A percentile compares a stretch with the other conserved stretches of the same genome.
Conservation (phyloP, 1,140 invertebrate species). For the Capitella teleta region DNA sequence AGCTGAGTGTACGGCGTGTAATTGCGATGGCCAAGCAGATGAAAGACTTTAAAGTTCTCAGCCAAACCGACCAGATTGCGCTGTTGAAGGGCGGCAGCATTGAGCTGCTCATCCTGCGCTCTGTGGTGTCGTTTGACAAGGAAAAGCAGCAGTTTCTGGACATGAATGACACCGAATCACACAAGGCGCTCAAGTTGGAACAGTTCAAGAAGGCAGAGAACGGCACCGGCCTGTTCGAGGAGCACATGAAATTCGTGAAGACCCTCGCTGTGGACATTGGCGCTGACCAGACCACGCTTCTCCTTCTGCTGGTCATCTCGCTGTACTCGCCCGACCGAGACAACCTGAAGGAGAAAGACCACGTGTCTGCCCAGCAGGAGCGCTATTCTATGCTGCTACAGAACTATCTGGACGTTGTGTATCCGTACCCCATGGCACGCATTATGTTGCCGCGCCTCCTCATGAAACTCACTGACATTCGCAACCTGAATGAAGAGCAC, state of each 20-base stretch:
- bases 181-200: slow-evolving; percentile 33
- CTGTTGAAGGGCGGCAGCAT: slow-evolving; percentile 45
- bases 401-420: slow-evolving; percentile 45
- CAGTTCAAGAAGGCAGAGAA: slow-evolving; percentile 20
- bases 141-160: slow-evolving; percentile 41
- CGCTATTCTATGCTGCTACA: slow-evolving; percentile 44
- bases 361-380: slow-evolving; percentile 43
- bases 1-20: slow-evolving; percentile 39
- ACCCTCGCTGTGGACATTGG: slow-evolving; percentile 38
- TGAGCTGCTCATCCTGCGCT: slow-evolving; percentile 46
- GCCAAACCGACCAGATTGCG: slow-evolving; percentile 42
- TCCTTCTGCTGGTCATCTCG: slow-evolving; percentile 45
- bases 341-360: slow-evolving; percentile 35
- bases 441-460: slow-evolving; percentile 45
- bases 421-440: slow-evolving; percentile 31
- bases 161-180: slow-evolving; percentile 31
- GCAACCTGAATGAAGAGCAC: slow-evolving; percentile 47
- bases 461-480: slow-evolving; percentile 47
- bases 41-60: slow-evolving; percentile 40
- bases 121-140: slow-evolving; percentile 39
- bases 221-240: slow-evolving; percentile 40
- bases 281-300: slow-evolving; percentile 45
- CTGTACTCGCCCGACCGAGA: slow-evolving; percentile 46
- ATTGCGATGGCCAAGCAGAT: slow-evolving; percentile 44
- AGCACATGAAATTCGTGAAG: slow-evolving; percentile 46